Evolutionary conservation across 2,113 vertebrate genomes (phyloP), one percentile per base, ranked within the genome.

Genomic region (Orthonyx spaldingii): DNA sequence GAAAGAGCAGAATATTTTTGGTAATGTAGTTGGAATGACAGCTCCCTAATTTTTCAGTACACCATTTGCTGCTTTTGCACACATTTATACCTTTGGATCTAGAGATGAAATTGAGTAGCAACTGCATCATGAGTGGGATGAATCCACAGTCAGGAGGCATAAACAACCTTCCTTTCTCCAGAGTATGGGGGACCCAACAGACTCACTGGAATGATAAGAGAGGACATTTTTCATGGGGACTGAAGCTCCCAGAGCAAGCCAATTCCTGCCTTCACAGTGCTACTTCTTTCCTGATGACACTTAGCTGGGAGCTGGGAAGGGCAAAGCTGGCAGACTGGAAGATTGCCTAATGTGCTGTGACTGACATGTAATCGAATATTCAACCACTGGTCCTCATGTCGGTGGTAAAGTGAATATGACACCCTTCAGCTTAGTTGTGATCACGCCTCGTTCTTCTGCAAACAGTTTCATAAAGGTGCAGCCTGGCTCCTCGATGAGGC

Each of bases 281-380:
- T 59, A 42, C 93, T 93, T 78, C 84, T 92, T 95, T 80, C 70
- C 92, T 56, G 89, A 49, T 92, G 96, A 95, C 96, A 97, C 96
- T 96, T 95, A 81, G 91, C 94, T 97, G 5, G 72, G 90, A 95
- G 91, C 90, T 89, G 94, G 96, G 93, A 93, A 95, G 89, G 95
- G 94, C 94, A 95, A 93, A 97, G 82, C 94, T 95, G 95, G 94
- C 91, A 96, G 90, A 93, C 96, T 96, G 94, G 95, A 97, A 97
- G 96, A 96, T 97, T 96, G 94, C 95, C 96, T 97, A 96, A 97
- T 95, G 93, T 95, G 95, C 95, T 97, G 91, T 97, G 96, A 97
- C 95, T 97, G 95, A 97, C 93, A 46, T 95, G 90, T 92, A 97
- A 97, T 95, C 88, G 92, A 97, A 97, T 96, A 97, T 94, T 94